Evolutionary conservation across 1,140 invertebrate species (phyloP), one percentile per base, ranked within the genome.

Genomic region (Drosophila parabipectinata): DNA sequence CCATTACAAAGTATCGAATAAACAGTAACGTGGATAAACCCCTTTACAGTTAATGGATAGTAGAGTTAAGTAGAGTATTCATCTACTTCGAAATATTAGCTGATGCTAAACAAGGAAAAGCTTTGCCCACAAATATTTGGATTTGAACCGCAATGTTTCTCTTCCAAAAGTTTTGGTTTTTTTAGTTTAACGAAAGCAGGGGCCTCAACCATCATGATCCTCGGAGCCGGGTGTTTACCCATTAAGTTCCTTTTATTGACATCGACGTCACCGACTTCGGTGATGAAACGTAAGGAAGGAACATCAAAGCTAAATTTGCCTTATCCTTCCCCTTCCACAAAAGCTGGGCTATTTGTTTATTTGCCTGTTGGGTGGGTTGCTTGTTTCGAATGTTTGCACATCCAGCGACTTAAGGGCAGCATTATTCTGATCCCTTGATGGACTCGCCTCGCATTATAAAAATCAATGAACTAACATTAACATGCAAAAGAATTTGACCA

Each of bases 381-480:
- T 52, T 77, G 77, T 77, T 84, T 60, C 72, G 55, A 67, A 62
- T 85, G 83, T 87, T 88, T 87, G 55, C 74, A 71, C 69, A 81
- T 45, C 67, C 53, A 55, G 51, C 55, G 53, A 47, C n/a, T 21
- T 28, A 10, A 50, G 45, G 15, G 37, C 26, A 57, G 12, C 18
- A 58, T 67, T 72, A 76, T 51, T 34, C 47, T 69, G 58, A 69
- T 81, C 76, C 79, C 78, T 61, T 75, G 44, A 58, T 78, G 79
- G 77, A 71, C 55, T 64, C 69, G 67, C 52, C 66, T 68, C 68
- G 71, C 83, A 87, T 87, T 79, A 88, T 82, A 87, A 88, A 87
- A 87, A 87, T 87, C 83, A 87, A 87, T 87, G 83, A 88, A 87
- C 88, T 87, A 87, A 82, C 82, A 88, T 87, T 87, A 88, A 83